These are phyloP conservation scores for Hoplostethus atlanticus DNA, from an alignment of 2,797 vertebrate genomes.

Conservation along the genomic window DNA sequence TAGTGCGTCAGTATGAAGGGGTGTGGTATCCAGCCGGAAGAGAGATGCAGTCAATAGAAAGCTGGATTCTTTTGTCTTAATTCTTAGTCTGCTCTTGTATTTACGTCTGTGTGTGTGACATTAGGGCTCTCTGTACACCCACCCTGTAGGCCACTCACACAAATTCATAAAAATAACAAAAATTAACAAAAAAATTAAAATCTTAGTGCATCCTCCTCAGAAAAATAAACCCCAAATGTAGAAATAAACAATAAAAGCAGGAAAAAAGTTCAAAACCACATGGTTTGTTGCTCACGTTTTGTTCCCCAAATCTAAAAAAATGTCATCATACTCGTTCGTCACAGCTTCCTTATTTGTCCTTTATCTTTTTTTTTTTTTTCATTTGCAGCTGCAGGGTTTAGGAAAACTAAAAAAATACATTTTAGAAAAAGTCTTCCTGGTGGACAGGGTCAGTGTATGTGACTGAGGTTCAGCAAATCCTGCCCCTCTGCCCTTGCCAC, in stretches of 20 bases:
- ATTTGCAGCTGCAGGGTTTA: slow-evolving; percentile 89
- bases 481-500: slow-evolving; percentile 84
- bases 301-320: slow-evolving; percentile 95
- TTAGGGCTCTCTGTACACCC: slow-evolving; percentile 74
- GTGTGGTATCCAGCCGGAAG: slow-evolving; percentile 71
- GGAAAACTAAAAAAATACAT: slow-evolving; percentile 88
- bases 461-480: slow-evolving; percentile 94
- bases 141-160: slow-evolving; percentile 81
- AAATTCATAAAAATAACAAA: slow-evolving; percentile 85
- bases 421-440: slow-evolving; percentile 91
- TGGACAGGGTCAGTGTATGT: slow-evolving; percentile 97
- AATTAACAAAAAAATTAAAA: slow-evolving; percentile 92
- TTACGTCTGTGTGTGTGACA: slow-evolving; percentile 65
- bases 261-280: slow-evolving; percentile 88
- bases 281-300: slow-evolving; percentile 84
- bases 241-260: slow-evolving; percentile 93
- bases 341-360: slow-evolving; percentile 90
- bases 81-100: slow-evolving; percentile 53
- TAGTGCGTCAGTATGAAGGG: slow-evolving; percentile 76
- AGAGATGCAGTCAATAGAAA: slow-evolving; percentile 64
- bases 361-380: slow-evolving; percentile 68
- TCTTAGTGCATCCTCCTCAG: slow-evolving; percentile 98
- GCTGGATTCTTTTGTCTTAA: slow-evolving; percentile 56
- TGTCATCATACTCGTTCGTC: slow-evolving; percentile 81
- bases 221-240: slow-evolving; percentile 80